phyloP scores from a whole-genome alignment of 2,113 vertebrate genomes.

The Rhizomys pruinosus region DNA sequence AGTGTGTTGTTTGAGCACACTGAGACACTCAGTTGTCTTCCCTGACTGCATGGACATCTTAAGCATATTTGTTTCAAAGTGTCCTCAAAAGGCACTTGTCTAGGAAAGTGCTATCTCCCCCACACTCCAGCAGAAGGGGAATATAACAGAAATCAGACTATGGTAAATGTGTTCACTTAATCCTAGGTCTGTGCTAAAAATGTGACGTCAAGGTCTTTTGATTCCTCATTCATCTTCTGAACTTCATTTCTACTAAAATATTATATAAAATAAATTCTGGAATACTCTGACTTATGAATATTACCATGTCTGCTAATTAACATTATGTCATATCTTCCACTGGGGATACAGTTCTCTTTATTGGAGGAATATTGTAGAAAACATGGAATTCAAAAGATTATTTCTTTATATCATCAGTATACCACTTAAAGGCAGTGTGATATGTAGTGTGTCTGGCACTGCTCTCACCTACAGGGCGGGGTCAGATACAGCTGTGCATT shows the following conservation, averaged over 20 bases:
- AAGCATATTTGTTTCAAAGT: not conserved
- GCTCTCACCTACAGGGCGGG: no score
- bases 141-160: no score
- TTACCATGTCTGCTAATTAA: not conserved
- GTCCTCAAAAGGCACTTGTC: accelerated
- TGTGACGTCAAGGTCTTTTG: not conserved
- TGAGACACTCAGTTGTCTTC: not conserved
- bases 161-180: not conserved
- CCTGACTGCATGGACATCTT: not conserved
- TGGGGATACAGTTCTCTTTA: not conserved
- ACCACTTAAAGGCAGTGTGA: no score
- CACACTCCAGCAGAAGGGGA: no score
- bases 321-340: not conserved
- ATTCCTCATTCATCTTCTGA: not conserved
- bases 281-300: not conserved
- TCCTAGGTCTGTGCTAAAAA: not conserved
- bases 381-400: not conserved
- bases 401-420: not conserved
- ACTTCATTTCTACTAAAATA: no score
- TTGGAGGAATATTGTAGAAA: not conserved
- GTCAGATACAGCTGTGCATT: no score
- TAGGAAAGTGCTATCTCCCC: no score
- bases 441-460: no score
- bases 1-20: not conserved
- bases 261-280: not conserved